phyloP scores from a whole-genome alignment of 2,113 vertebrate species.

The Anser cygnoides region DNA sequence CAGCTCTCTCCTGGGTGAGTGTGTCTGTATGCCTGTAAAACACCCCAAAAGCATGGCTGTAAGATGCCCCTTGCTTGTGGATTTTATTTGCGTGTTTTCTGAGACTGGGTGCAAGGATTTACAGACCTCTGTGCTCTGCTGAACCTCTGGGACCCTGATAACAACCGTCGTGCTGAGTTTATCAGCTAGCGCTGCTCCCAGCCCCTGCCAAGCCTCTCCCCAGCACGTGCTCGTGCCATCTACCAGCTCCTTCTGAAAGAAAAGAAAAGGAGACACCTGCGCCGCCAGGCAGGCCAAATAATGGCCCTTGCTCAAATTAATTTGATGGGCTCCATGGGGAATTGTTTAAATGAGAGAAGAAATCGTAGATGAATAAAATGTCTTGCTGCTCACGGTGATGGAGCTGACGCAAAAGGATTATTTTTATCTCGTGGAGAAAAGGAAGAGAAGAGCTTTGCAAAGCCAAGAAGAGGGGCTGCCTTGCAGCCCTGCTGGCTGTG shows the following conservation, averaged over 20 bases:
- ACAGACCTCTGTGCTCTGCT: neutral
- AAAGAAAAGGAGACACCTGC: neutral
- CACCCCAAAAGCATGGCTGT: neutral
- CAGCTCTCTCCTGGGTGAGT: neutral
- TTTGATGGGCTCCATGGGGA: conserved; percentile 36
- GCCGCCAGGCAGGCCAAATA: neutral
- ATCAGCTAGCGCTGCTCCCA: neutral
- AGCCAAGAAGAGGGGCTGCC: neutral
- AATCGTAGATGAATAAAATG: neutral
- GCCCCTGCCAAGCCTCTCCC: neutral
- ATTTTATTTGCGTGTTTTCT: neutral
- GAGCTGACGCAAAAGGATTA: conserved; percentile 57
- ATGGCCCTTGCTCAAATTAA: neutral
- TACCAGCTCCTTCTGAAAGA: neutral
- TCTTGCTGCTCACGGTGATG: conserved; percentile 6
- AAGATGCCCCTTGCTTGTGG: neutral
- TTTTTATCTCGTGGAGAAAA: conserved; percentile 44
- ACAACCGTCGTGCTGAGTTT: neutral
- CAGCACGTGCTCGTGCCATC: accelerated
- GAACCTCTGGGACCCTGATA: neutral
- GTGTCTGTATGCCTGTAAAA: neutral
- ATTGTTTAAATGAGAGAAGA: conserved; percentile 63
- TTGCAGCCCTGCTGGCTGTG: neutral
- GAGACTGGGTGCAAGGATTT: neutral
- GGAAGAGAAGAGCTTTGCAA: neutral